Conservation (phyloP, 2,888 invertebrate genomes). For the Blomia tropicalis region DNA sequence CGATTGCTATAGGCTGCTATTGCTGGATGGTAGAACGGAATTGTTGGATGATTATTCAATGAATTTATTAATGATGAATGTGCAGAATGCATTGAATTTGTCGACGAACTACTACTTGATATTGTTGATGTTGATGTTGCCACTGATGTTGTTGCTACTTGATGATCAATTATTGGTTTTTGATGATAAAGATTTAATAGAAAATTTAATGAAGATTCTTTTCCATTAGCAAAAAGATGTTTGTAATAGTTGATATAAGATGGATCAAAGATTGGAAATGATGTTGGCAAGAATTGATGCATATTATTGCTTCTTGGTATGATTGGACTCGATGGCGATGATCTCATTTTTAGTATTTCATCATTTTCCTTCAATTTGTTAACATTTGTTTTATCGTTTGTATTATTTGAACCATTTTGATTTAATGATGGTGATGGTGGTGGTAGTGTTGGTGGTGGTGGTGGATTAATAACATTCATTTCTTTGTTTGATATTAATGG, state of each 20-base stretch:
- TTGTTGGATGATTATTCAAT: background rate
- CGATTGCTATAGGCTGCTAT: background rate
- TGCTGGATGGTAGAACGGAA: background rate
- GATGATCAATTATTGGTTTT: background rate
- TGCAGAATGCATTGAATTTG: background rate
- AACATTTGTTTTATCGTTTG: background rate
- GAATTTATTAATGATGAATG: background rate
- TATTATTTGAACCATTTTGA: background rate
- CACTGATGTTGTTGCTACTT: background rate
- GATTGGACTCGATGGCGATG: background rate
- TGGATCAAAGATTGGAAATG: background rate
- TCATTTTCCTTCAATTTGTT: background rate
- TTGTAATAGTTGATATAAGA: conserved; percentile 2
- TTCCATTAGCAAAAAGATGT: background rate
- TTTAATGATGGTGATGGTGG: background rate
- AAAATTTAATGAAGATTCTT: background rate
- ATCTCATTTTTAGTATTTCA: background rate
- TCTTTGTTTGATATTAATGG: background rate
- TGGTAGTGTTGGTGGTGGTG: background rate
- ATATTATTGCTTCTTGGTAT: background rate
- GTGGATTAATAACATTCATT: too few species aligned
- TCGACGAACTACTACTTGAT: background rate
- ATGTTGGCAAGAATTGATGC: background rate
- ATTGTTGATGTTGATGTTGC: background rate
- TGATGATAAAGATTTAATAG: background rate